Percentiles rank a stretch among this genome's conserved stretches.
phyloP scores from a whole-genome alignment of 2,113 vertebrate genomes.

The Paratilapia polleni region DNA sequence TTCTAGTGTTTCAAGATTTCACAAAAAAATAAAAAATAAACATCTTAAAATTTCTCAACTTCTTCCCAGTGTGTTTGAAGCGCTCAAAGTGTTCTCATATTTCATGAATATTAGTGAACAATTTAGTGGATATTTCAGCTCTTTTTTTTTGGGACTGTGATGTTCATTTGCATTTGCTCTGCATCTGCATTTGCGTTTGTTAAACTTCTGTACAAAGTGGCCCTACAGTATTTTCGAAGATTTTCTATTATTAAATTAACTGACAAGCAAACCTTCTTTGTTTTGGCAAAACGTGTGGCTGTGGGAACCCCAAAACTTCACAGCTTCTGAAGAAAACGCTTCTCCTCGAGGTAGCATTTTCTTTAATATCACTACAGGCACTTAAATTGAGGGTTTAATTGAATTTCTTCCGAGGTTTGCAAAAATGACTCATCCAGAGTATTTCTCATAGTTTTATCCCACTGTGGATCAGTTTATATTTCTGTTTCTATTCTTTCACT shows the following conservation, averaged over 20 bases:
- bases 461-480: background rate
- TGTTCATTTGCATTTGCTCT: background rate
- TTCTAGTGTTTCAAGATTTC: background rate
- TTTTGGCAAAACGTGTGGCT: background rate
- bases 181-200: background rate
- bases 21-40: background rate
- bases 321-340: too few species aligned
- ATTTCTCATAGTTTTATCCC: constrained; percentile 1
- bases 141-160: too few species aligned
- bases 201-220: background rate
- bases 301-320: background rate
- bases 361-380: too few species aligned
- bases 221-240: background rate
- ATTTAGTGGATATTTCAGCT: background rate
- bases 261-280: background rate
- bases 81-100: background rate
- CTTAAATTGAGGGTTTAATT: background rate
- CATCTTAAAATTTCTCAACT: background rate
- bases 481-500: background rate
- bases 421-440: background rate
- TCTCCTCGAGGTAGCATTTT: too few species aligned
- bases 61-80: background rate
- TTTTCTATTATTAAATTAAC: background rate
- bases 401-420: background rate
- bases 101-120: background rate